Conservation (phyloP, 2,888 invertebrate genomes). For the Sicus ferrugineus region DNA sequence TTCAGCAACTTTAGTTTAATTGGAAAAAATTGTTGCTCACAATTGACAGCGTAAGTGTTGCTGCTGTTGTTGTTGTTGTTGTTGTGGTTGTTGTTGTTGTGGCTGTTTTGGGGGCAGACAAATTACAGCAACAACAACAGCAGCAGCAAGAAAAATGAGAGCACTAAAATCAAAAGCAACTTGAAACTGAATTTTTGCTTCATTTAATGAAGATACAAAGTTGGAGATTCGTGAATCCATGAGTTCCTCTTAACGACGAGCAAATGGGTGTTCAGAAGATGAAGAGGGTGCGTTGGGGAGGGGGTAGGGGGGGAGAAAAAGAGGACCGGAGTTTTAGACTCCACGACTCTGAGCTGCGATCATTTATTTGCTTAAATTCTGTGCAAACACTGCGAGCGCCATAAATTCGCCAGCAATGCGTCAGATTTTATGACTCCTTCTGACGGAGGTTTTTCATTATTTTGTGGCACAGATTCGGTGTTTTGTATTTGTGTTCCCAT, state of each 20-base stretch:
- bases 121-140: not conserved
- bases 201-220: not conserved
- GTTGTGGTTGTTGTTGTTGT: too few relatives aligned
- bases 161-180: constrained; percentile 3
- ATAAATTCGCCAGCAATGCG: not conserved
- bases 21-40: constrained; percentile 21
- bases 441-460: not conserved
- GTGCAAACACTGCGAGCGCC: not conserved
- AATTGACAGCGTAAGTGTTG: constrained; percentile 30
- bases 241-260: not conserved
- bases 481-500: not conserved
- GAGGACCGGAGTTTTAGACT: not conserved
- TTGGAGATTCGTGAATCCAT: not conserved
- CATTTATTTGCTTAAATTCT: too few relatives aligned
- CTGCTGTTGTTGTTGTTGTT: too few relatives aligned
- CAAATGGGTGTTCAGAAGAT: not conserved
- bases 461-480: not conserved
- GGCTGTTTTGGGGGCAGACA: not conserved
- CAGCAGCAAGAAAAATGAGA: too few relatives aligned
- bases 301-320: not conserved
- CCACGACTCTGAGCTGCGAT: too few relatives aligned
- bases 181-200: not conserved
- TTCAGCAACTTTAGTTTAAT: constrained; percentile 4
- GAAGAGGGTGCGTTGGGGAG: not conserved
- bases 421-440: not conserved